A percentile compares a stretch with the other conserved stretches of the same genome.
These are phyloP conservation scores for Nerophis ophidion DNA, from an alignment of 2,113 vertebrate genomes.

Conservation along the genomic window DNA sequence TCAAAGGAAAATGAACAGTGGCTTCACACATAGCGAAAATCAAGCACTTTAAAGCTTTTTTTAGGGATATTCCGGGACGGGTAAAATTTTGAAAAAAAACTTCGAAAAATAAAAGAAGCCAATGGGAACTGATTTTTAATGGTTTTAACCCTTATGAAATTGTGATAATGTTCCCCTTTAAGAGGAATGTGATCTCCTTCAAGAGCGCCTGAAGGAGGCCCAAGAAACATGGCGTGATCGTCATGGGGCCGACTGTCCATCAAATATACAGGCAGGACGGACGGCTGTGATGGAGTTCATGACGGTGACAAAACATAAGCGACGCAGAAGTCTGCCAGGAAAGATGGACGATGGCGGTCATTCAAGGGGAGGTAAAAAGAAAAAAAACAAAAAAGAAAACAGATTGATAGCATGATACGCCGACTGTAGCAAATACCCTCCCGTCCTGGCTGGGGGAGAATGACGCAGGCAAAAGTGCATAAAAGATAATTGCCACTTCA, in stretches of 20 bases:
- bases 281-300: constrained; percentile 22
- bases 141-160: too few species aligned
- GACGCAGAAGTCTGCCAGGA: constrained; percentile 44
- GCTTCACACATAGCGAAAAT: too few species aligned
- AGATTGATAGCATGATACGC: background rate
- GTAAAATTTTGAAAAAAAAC: too few species aligned
- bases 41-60: too few species aligned
- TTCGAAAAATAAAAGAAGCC: too few species aligned
- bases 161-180: too few species aligned
- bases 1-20: too few species aligned
- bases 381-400: background rate
- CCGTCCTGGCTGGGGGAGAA: constrained; percentile 24
- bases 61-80: too few species aligned
- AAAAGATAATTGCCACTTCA: constrained; percentile 23
- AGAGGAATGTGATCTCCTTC: constrained; percentile 48
- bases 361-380: constrained; percentile 8
- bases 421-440: constrained; percentile 11
- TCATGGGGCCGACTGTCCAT: constrained; percentile 31
- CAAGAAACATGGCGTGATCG: background rate
- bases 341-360: constrained; percentile 14
- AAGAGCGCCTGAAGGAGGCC: constrained; percentile 38
- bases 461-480: constrained; percentile 26
- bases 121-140: too few species aligned
- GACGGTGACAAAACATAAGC: constrained; percentile 33
- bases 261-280: constrained; percentile 35